Evolutionary conservation across 2,113 vertebrate genomes (phyloP).

Genomic region (Hydrolagus affinis): DNA sequence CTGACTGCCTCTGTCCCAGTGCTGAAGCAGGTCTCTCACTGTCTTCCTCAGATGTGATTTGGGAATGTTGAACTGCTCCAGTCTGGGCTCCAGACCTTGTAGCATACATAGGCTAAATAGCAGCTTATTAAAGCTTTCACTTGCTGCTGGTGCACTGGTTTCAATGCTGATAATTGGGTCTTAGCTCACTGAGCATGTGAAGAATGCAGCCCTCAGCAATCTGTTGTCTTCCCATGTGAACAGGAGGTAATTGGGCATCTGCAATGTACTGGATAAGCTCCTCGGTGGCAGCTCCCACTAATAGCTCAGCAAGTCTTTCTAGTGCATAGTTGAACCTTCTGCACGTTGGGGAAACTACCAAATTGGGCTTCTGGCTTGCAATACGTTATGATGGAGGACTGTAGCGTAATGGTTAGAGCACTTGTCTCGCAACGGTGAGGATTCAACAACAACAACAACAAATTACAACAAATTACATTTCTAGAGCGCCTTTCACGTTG

Average conservation of each 20-base stretch:
- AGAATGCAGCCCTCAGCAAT: constrained; percentile 3
- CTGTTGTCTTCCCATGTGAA: background rate
- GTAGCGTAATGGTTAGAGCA: no score
- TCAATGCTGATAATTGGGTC: background rate
- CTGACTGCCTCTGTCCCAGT: background rate
- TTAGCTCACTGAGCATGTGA: background rate
- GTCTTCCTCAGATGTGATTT: background rate
- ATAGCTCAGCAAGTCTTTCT: no score
- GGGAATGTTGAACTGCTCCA: background rate
- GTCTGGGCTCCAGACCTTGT: background rate
- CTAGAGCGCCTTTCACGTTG: no score
- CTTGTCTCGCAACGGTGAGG: no score
- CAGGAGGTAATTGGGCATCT: background rate
- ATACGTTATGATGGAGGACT: no score
- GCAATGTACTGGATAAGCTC: background rate
- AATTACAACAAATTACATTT: no score
- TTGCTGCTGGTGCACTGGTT: constrained; percentile 7
- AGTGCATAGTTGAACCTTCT: no score
- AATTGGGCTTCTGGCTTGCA: no score
- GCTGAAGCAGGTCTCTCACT: background rate
- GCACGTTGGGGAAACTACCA: no score
- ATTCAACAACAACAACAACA: no score
- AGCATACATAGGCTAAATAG: background rate
- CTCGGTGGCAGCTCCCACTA: background rate
- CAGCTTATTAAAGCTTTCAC: background rate